A percentile compares a stretch with the other conserved stretches of the same genome.
These are phyloP conservation scores for Lithodes maja DNA, from an alignment of 2,888 invertebrate genomes.

Conservation along the genomic window DNA sequence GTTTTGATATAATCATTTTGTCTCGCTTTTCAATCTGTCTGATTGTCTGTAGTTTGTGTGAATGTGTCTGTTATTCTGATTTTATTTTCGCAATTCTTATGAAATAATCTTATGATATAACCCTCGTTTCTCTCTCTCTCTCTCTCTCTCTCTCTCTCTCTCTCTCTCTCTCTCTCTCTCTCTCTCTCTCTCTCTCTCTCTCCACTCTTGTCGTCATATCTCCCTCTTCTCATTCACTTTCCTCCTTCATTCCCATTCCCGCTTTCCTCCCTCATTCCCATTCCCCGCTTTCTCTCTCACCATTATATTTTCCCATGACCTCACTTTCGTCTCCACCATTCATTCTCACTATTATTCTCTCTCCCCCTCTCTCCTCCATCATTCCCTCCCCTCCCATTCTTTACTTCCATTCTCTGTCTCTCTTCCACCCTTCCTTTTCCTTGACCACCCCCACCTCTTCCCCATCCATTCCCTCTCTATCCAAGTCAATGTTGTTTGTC, in stretches of 20 bases:
- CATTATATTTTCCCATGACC: background rate
- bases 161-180: background rate
- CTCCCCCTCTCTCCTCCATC: background rate
- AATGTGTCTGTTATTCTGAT: too few relatives aligned
- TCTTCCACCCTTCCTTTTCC: background rate
- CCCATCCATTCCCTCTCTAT: too few relatives aligned
- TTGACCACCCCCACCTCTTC: too few relatives aligned
- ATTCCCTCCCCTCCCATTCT: background rate
- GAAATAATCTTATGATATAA: background rate
- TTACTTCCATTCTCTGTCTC: background rate
- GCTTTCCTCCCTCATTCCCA: background rate
- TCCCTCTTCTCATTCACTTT: background rate
- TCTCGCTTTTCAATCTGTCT: too few relatives aligned
- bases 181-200: slow-evolving; percentile 1
- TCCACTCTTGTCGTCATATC: background rate
- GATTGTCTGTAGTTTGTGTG: too few relatives aligned
- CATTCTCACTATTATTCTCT: background rate
- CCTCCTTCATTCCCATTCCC: too few relatives aligned
- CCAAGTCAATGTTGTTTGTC: too few relatives aligned
- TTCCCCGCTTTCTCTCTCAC: background rate
- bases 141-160: slow-evolving; percentile 7
- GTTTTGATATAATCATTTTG: too few relatives aligned
- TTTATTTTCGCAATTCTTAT: too few relatives aligned
- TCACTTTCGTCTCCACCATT: background rate
- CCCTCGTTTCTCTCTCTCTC: background rate